Evolutionary conservation across 2,113 vertebrate genomes (phyloP).

Genomic region (Paedocypris sp.): DNA sequence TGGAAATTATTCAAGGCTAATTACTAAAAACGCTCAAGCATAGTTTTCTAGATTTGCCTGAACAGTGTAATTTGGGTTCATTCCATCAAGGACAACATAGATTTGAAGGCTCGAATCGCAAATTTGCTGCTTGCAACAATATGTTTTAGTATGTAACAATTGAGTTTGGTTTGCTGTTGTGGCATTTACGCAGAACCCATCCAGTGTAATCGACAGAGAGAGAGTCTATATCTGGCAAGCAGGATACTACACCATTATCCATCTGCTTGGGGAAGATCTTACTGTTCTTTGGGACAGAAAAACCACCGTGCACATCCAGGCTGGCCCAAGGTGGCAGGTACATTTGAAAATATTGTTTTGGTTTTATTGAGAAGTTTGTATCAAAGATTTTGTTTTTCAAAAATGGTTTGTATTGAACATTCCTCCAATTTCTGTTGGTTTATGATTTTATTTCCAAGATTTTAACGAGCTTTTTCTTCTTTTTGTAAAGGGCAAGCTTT

Average conservation of each 20-base stretch:
- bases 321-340: conserved; percentile 89
- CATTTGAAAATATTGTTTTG: too few relatives aligned
- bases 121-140: background rate
- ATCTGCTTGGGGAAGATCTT: conserved; percentile 73
- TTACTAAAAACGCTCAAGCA: too few relatives aligned
- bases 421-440: too few relatives aligned
- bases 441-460: too few relatives aligned
- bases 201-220: conserved; percentile 71
- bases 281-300: conserved; percentile 90
- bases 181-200: conserved; percentile 61
- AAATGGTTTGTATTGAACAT: too few relatives aligned
- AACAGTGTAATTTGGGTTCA: too few relatives aligned
- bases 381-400: too few relatives aligned
- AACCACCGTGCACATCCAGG: conserved; percentile 83
- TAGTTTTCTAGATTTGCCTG: too few relatives aligned
- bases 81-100: background rate
- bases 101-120: background rate
- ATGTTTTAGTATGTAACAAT: background rate
- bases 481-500: conserved; percentile 68
- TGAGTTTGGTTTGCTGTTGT: background rate
- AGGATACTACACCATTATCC: conserved; percentile 79
- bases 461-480: background rate
- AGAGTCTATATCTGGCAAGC: conserved; percentile 74
- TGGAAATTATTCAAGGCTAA: too few relatives aligned
- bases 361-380: too few relatives aligned